Base-by-base conservation (phyloP, 2,797 vertebrate genomes). In the Propithecus deckenii region DNA sequence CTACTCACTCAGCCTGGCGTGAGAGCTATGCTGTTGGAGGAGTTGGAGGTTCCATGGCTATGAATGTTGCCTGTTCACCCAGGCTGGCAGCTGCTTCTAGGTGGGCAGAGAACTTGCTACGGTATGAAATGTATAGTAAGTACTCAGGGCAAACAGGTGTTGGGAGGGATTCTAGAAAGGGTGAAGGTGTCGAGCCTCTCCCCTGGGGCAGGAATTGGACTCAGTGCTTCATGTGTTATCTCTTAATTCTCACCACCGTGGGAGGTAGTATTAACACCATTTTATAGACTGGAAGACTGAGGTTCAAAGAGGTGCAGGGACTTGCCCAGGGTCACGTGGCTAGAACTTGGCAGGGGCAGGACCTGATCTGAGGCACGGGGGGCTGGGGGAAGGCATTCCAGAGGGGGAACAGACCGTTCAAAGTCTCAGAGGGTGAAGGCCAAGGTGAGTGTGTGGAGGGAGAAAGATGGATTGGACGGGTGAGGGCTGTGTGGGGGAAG, bases 271-370 rank as follows among this genome's bases (percentile, higher is more conserved):
- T 57, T 41, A 63, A 61, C 23, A 85, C 86, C 83, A 55, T 86
- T 95, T 89, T 87, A 92, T 63, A 75, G 90, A 83, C 28, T 17
- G 57, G 78, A 83, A 97, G 63, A 92, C 86, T 75, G 85, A 92
- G 83, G 75, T 81, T 93, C 43, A 74, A 35, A 84, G 81, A 95
- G 75, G 7, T 50, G 90, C 50, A 63, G 6, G 69, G 92, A 83
- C 84, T 81, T 85, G 85, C 76, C 86, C 18, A 5, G 69, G 38
- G 57, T 91, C 94, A 89, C 28, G 13, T 93, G 93, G 89, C 89
- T 86, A 46, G 75, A 85, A 72, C 81, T 11, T 80, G 92, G 94
- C 83, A 91, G 69, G 61, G 67, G 63, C 30, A 52, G 72, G 69
- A 63, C 83, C 59, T 69, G 57, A 65, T 41, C 61, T 79, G 55